Base-by-base conservation (phyloP, 2,113 vertebrate species). In the Dissostichus mawsoni region DNA sequence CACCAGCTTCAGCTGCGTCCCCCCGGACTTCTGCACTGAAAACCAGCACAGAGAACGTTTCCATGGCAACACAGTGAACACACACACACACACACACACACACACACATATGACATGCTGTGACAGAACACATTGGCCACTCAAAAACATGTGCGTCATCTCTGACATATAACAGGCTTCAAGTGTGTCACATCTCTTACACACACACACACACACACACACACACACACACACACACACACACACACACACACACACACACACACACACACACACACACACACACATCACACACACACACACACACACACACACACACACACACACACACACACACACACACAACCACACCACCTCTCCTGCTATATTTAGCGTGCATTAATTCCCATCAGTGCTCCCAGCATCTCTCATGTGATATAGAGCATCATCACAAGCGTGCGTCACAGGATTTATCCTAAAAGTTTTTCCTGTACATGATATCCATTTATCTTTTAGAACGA, bases 1-100 rank as follows among this genome's bases (percentile, higher is more conserved):
- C 85, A 94, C 93, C 81, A 95, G 88, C 90, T 96, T 97, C 57
- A 95, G 85, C 80, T 96, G 96, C 1, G 96, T 96, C 72, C 95
- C 20, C 0, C 94, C 94, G 0, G 93, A 91, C 84, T 96, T 96
- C 94, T 96, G 95, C 86, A 95, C 96, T 95, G 90, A 61, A 91
- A 89, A 88, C 77, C 65, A 88, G 47, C 1, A 76, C 16, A 2
- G 56, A 77, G 48, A 78, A 0, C 2, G 76, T 88, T 81, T 87
- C 89, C 81, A 86, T 80, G 56, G 84, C 78, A 81, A 88, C 75
- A 78, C 52, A 41, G 58, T 20, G 18, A 69, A 9, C 29, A 79
- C 36, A 72, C 41, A 53, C 16, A 62, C 12, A 58, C 25, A 29
- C 20, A 20, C 20, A 20, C 20, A 20, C 20, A 20, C 20, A 20